A percentile compares a stretch with the other conserved stretches of the same genome.
phyloP scores from a whole-genome alignment of 2,888 invertebrate genomes.

The Calameuta idolon region DNA sequence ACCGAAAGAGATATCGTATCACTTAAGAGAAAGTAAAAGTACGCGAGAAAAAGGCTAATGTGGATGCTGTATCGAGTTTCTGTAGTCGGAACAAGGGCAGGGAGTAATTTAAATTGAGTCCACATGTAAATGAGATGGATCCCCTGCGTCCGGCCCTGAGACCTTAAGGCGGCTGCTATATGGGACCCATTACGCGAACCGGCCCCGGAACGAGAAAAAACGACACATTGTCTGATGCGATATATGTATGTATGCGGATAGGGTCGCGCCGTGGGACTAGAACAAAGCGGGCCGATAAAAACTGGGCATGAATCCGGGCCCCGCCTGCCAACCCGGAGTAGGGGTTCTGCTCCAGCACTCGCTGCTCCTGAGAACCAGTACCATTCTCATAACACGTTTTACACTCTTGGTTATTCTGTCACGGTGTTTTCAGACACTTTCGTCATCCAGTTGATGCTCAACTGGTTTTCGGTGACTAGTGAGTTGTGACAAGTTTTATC shows the following conservation, averaged over 20 bases:
- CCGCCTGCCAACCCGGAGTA: slow-evolving; percentile 19
- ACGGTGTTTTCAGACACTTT: neutral
- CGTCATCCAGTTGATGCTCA: neutral
- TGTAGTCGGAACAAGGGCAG: neutral
- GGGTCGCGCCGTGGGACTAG: slow-evolving; percentile 57
- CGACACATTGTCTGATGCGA: slow-evolving; percentile 60
- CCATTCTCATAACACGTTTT: neutral
- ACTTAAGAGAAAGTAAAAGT: neutral
- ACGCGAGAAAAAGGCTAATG: neutral
- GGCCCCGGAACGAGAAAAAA: slow-evolving; percentile 58
- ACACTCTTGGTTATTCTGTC: neutral
- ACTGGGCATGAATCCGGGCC: slow-evolving; percentile 55
- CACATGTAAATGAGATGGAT: neutral
- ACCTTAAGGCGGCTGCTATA: neutral
- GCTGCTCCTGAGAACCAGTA: neutral
- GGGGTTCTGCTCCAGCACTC: neutral
- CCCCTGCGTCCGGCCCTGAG: neutral
- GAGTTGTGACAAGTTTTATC: neutral
- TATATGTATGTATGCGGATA: slow-evolving; percentile 51
- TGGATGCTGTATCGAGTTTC: neutral
- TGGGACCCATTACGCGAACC: slow-evolving; percentile 30
- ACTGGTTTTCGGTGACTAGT: neutral
- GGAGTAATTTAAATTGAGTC: neutral
- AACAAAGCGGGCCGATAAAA: slow-evolving; percentile 63
- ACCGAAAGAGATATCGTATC: neutral